Percentiles rank a stretch among this genome's conserved stretches.
Conservation (phyloP, 2,888 invertebrate genomes). For the Poecilus cupreus region DNA sequence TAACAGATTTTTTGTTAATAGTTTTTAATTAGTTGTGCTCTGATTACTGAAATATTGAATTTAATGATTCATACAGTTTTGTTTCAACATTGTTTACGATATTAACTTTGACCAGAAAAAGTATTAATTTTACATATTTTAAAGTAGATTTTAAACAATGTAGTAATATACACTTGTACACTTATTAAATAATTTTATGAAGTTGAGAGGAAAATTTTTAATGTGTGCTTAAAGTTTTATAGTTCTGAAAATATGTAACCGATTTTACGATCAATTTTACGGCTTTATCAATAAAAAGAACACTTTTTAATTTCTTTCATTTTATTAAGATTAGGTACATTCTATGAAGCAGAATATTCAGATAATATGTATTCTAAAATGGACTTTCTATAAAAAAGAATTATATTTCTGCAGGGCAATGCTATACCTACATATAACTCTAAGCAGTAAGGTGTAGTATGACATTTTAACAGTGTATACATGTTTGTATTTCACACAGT, state of each 20-base stretch:
- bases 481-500: too few relatives aligned
- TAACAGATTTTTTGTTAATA: too few relatives aligned
- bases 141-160: conserved; percentile 5
- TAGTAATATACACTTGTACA: conserved; percentile 2
- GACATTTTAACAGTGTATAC: too few relatives aligned
- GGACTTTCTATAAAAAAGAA: too few relatives aligned
- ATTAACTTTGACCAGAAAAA: not conserved
- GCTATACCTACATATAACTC: too few relatives aligned
- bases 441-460: too few relatives aligned
- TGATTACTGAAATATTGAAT: not conserved
- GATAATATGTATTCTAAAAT: too few relatives aligned
- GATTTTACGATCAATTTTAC: conserved; percentile 29
- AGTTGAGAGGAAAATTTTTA: conserved; percentile 8
- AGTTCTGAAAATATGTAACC: not conserved
- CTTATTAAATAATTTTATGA: conserved; percentile 14
- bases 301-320: not conserved
- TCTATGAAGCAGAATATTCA: too few relatives aligned
- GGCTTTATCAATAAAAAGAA: not conserved
- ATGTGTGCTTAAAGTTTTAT: conserved; percentile 11
- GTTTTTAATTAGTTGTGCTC: not conserved
- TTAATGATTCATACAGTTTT: not conserved
- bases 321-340: not conserved
- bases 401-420: too few relatives aligned
- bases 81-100: not conserved
- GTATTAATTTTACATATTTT: not conserved